These are phyloP conservation scores for Fregata magnificens DNA, from an alignment of 2,113 vertebrate genomes.

Conservation along the genomic window DNA sequence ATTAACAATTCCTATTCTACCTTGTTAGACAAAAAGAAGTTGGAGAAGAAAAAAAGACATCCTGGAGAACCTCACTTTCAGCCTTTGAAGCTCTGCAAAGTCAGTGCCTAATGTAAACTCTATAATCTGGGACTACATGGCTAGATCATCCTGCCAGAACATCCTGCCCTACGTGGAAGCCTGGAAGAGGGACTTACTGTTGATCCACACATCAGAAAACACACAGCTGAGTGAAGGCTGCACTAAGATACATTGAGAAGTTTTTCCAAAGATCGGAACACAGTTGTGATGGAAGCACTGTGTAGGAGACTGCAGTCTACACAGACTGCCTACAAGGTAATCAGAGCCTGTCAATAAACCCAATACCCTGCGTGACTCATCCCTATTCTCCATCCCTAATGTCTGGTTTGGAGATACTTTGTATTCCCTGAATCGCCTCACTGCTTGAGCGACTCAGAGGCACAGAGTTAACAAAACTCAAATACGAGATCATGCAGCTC, in stretches of 20 bases:
- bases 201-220: neutral
- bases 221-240: neutral
- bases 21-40: neutral
- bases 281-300: neutral
- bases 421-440: neutral
- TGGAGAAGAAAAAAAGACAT: neutral
- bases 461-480: conserved; percentile 24
- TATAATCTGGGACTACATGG: neutral
- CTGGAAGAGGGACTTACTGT: neutral
- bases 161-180: neutral
- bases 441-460: neutral
- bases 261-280: neutral
- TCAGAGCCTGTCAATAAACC: neutral
- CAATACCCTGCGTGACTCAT: neutral
- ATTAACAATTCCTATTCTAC: neutral
- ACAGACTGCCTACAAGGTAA: neutral
- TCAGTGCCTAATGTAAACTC: neutral
- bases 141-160: neutral
- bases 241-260: neutral
- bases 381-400: neutral
- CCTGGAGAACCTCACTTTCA: neutral
- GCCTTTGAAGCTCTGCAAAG: neutral
- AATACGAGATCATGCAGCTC: neutral
- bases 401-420: neutral
- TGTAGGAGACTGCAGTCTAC: neutral